Conservation (phyloP, 35 echinoderm and acorn worm species). For the Strongylocentrotus purpuratus region DNA sequence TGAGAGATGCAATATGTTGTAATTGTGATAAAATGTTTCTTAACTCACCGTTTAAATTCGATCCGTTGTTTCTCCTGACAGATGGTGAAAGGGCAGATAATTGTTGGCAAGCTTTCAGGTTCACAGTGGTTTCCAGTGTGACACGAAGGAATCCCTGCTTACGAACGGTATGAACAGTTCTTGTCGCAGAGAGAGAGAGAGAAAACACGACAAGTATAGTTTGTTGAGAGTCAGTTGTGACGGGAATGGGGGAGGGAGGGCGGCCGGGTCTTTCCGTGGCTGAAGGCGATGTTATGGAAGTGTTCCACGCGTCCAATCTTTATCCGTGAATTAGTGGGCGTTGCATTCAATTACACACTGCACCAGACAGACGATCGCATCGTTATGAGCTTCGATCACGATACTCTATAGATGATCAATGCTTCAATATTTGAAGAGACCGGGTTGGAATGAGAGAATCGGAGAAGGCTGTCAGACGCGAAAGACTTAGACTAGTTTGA, state of each 20-base stretch:
- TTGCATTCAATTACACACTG: slow-evolving; percentile 48
- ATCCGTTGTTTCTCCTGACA: not conserved
- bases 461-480: not conserved
- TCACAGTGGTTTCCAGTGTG: not conserved
- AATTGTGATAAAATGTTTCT: not conserved
- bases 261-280: slow-evolving; percentile 17
- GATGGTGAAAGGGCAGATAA: not conserved
- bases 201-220: not conserved
- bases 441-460: not conserved
- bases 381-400: not conserved
- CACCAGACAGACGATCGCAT: not conserved
- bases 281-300: slow-evolving; percentile 13
- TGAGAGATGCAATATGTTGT: too few relatives aligned
- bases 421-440: not conserved
- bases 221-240: not conserved
- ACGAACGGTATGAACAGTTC: not conserved
- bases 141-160: not conserved
- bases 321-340: slow-evolving; percentile 44
- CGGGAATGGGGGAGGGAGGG: not conserved
- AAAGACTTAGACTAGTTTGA: not conserved
- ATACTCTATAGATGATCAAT: not conserved
- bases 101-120: slow-evolving; percentile 8
- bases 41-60: slow-evolving; percentile 17
- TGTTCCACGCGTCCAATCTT: not conserved
- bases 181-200: too few relatives aligned